These are phyloP conservation scores for Molossus molossus DNA, from an alignment of 2,797 vertebrate species.

Conservation along the genomic window DNA sequence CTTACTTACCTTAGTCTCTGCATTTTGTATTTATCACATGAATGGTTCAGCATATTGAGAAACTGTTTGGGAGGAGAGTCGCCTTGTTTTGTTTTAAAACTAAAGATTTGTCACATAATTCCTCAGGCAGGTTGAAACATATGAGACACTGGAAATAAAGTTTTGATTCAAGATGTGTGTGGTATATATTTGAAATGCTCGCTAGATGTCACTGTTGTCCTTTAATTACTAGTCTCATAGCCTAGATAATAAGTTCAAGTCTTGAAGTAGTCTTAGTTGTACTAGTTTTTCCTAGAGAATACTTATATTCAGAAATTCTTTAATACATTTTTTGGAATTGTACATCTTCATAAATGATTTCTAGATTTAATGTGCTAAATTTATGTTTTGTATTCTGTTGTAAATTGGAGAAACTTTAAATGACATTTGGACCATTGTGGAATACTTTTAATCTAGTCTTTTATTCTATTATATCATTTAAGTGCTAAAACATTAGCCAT, in stretches of 20 bases:
- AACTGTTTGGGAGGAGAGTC: background rate
- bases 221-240: slow-evolving; percentile 66
- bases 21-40: slow-evolving; percentile 42
- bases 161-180: background rate
- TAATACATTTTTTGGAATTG: slow-evolving; percentile 58
- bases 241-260: background rate
- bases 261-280: slow-evolving; percentile 8
- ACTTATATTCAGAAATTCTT: slow-evolving; percentile 12
- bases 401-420: slow-evolving; percentile 57
- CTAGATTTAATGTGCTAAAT: slow-evolving; percentile 52
- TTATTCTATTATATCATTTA: slow-evolving; percentile 42
- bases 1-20: slow-evolving; percentile 33
- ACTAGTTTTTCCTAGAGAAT: slow-evolving; percentile 46
- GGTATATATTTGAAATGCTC: slow-evolving; percentile 79
- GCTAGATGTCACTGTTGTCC: slow-evolving; percentile 90
- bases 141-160: background rate
- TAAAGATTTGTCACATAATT: slow-evolving; percentile 28
- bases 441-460: slow-evolving; percentile 74
- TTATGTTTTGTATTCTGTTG: slow-evolving; percentile 50
- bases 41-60: background rate
- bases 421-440: slow-evolving; percentile 46
- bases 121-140: background rate
- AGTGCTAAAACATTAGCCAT: slow-evolving; percentile 54
- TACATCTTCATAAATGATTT: slow-evolving; percentile 52
- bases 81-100: slow-evolving; percentile 50